Evolutionary conservation across 2,797 vertebrate genomes (phyloP), one percentile per base, ranked within the genome.

Genomic region (Sternotherus odoratus): DNA sequence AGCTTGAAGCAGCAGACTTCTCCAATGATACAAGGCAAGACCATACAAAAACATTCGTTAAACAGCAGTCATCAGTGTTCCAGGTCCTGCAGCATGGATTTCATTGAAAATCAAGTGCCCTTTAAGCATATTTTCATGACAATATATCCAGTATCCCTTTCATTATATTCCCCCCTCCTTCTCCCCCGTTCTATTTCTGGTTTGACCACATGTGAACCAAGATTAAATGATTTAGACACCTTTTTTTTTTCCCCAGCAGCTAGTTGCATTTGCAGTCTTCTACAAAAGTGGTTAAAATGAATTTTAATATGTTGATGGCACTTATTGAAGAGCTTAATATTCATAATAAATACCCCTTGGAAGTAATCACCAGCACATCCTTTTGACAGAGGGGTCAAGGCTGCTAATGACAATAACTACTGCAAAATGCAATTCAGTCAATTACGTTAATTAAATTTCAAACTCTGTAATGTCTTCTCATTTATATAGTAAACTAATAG

Each of bases 371-470:
- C 95, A 90, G 94, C 97, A 97, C 97, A 97, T 98, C 97, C 96
- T 97, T 98, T 97, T 98, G 97, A 97, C 98, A 98, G 98, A 98
- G 97, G 98, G 98, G 98, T 99, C 98, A 98, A 97, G 97, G 93
- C 96, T 98, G 96, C 97, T 99, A 99, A 99, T 97, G 96, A 98
- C 98, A 98, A 98, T 98, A 98, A 98, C 97, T 98, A 98, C 98
- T 98, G 98, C 97, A 98, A 99, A 99, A 99, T 98, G 98, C 98
- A 99, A 98, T 98, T 97, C 96, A 98, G 98, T 98, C 98, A 98
- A 99, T 99, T 99, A 98, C 98, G 98, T 98, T 98, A 99, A 99
- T 99, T 98, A 99, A 98, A 98, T 98, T 98, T 98, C 97, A 96
- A 98, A 98, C 97, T 97, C 95, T 96, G 97, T 98, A 98, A 98